Evolutionary conservation across 2,888 invertebrate genomes (phyloP), one percentile per base, ranked within the genome.

Genomic region (Sphaerophoria taeniata): DNA sequence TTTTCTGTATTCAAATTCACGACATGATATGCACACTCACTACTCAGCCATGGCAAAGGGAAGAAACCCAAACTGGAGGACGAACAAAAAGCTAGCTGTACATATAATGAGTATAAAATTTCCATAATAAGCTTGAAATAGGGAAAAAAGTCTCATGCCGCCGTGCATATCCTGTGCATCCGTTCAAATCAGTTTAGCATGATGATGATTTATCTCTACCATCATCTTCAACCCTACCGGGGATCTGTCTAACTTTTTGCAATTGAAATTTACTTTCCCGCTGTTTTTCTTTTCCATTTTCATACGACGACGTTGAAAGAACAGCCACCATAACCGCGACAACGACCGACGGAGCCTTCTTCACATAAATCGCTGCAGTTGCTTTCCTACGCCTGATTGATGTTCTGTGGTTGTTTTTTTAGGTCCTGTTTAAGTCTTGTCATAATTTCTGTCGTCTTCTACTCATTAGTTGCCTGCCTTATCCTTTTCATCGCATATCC

Each of bases 201-300:
- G 63, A 60, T 56, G 61, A 70, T 63, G 63, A 70, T 63, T 79
- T 61, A 60, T 61, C 45, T 16, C 33, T n/a, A n/a, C 33, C 31
- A 55, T 31, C 45, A 60, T 55, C 51, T n/a, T n/a, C n/a, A n/a
- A n/a, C n/a, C n/a, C n/a, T n/a, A n/a, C n/a, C 5, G 55, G 24
- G 49, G 36, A 16, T 49, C 58, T 16, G 39, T 56, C 31, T 61
- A 14, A 63, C 49, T 69, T 69, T 16, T 63, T 82, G 72, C 82
- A 73, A 83, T 83, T 78, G 69, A 83, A 83, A 83, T 83, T 78
- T 78, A 65, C 70, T 83, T 65, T 34, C 51, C 51, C 51, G 78
- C 70, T 53, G 61, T 78, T 78, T 73, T 78, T 78, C 73, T 63
- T 69, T 78, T 78, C 83, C 78, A 78, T 83, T 83, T 83, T 63